phyloP scores from a whole-genome alignment of 1,140 invertebrate genomes.

The Manduca sexta region DNA sequence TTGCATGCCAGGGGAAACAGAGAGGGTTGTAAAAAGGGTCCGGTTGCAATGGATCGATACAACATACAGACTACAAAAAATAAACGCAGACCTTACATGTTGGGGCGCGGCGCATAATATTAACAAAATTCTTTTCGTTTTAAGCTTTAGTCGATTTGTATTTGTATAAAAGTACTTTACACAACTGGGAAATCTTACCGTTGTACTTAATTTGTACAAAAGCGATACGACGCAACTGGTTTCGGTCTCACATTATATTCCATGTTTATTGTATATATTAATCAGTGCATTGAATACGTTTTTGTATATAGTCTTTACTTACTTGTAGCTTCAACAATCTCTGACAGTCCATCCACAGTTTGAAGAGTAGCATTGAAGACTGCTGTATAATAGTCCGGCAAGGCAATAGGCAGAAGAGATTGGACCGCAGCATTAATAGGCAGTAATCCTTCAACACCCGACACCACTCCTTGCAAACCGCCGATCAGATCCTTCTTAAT shows the following conservation, averaged over 20 bases:
- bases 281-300: no score
- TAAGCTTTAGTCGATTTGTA: no score
- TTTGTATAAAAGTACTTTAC: no score
- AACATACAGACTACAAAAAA: not conserved
- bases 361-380: constrained; percentile 46
- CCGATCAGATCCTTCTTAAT: constrained; percentile 72
- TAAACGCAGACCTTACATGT: not conserved
- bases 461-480: constrained; percentile 39
- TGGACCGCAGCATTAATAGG: constrained; percentile 23
- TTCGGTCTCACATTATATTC: no score
- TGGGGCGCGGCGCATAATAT: not conserved
- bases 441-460: constrained; percentile 34
- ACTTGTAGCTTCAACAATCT: constrained; percentile 71
- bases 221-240: no score
- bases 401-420: constrained; percentile 28
- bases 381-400: constrained; percentile 42
- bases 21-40: not conserved
- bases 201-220: no score
- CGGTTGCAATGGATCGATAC: not conserved
- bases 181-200: no score
- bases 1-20: not conserved
- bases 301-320: no score
- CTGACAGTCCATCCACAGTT: constrained; percentile 53
- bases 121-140: constrained; percentile 14
- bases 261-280: no score